Evolutionary conservation across 2,888 invertebrate species (phyloP).

Genomic region (Malthinus flaveolus): DNA sequence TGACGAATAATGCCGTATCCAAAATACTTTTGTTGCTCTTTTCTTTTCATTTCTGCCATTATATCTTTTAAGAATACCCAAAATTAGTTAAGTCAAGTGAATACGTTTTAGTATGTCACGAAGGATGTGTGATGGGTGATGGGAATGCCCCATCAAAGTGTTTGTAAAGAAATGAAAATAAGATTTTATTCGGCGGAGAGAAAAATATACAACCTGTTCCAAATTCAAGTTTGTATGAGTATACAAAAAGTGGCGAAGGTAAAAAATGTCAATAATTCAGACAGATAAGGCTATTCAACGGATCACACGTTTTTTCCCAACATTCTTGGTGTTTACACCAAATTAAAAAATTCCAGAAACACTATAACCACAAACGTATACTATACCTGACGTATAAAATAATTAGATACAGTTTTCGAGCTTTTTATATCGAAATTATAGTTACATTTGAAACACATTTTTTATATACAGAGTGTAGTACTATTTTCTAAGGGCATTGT

Average conservation of each 20-base stretch:
- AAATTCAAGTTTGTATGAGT: conserved; percentile 16
- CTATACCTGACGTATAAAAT: background rate
- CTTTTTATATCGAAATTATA: no score
- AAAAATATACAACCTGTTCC: conserved; percentile 16
- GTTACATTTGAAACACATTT: no score
- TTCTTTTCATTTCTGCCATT: conserved; percentile 9
- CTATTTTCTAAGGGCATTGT: no score
- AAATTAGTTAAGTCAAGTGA: conserved; percentile 24
- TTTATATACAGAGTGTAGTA: no score
- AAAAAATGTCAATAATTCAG: conserved; percentile 3
- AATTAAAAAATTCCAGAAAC: no score
- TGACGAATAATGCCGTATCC: conserved; percentile 13
- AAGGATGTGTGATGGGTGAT: conserved; percentile 18
- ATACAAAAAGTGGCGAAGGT: conserved; percentile 3
- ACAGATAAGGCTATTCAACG: conserved; percentile 5
- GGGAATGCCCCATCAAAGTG: conserved; percentile 19
- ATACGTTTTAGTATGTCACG: conserved; percentile 10
- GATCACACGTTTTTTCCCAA: background rate
- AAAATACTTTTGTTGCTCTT: conserved; percentile 26
- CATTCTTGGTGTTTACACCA: no score
- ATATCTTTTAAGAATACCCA: background rate
- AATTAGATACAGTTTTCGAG: background rate
- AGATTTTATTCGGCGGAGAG: no score
- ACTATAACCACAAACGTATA: background rate
- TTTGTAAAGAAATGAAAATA: conserved; percentile 15